Evolutionary conservation across 2,888 invertebrate species (phyloP).

Genomic region (Malthinus seriepunctatus): DNA sequence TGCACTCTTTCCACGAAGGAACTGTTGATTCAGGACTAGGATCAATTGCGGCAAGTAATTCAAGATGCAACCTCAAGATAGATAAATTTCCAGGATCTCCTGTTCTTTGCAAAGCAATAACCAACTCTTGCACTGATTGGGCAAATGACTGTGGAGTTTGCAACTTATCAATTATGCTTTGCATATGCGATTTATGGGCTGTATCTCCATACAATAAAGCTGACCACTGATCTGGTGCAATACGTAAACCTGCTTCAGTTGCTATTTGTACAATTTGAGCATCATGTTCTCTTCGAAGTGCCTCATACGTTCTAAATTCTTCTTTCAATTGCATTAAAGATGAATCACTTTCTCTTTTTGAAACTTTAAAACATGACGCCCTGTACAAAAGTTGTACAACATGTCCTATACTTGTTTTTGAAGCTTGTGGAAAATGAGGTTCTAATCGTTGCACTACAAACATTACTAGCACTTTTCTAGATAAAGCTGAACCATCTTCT

Average conservation of each 20-base stretch:
- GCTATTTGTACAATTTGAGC: constrained; percentile 99
- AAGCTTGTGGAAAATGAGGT: constrained; percentile 94
- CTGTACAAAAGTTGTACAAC: constrained; percentile 97
- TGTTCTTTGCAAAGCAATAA: constrained; percentile 87
- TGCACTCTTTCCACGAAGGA: constrained; percentile 67
- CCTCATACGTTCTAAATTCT: constrained; percentile 94
- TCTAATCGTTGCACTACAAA: constrained; percentile 97
- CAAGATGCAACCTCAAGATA: constrained; percentile 76
- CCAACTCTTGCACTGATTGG: constrained; percentile 87
- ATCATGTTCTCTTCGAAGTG: constrained; percentile 92
- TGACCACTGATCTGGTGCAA: constrained; percentile 99
- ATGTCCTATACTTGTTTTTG: constrained; percentile 98
- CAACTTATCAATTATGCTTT: constrained; percentile 86
- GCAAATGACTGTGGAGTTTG: constrained; percentile 94
- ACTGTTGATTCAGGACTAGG: constrained; percentile 73
- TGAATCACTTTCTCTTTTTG: constrained; percentile 94
- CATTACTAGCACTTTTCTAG: constrained; percentile 94
- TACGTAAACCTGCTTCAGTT: constrained; percentile 93
- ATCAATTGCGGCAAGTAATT: constrained; percentile 85
- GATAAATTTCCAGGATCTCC: constrained; percentile 84
- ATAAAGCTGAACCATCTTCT: constrained; percentile 93
- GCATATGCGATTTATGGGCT: constrained; percentile 97
- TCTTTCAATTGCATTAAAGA: constrained; percentile 98
- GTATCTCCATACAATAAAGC: constrained; percentile 94
- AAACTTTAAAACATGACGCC: constrained; percentile 98